Conservation (phyloP, 2,113 vertebrate species). For the Egretta garzetta region DNA sequence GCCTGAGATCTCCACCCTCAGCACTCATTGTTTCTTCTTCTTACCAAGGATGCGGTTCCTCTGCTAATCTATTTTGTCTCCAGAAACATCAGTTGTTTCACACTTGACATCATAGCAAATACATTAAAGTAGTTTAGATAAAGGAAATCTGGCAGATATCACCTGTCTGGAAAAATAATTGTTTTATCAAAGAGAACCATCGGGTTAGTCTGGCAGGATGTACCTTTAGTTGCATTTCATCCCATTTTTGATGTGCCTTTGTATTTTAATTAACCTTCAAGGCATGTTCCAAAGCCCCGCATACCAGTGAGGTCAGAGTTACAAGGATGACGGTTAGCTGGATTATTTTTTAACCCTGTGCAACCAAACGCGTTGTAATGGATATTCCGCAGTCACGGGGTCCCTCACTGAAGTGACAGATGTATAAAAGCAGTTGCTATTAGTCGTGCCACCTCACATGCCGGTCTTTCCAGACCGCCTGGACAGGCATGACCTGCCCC, state of each 20-base stretch:
- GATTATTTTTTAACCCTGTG: slow-evolving; percentile 38
- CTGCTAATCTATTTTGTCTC: slow-evolving; percentile 30
- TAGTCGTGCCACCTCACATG: background rate
- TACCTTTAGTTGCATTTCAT: slow-evolving; percentile 43
- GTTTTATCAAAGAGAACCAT: slow-evolving; percentile 60
- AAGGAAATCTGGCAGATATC: slow-evolving; percentile 57
- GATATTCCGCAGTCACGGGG: background rate
- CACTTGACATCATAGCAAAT: slow-evolving; percentile 45
- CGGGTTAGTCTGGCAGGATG: slow-evolving; percentile 34
- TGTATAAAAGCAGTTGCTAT: background rate
- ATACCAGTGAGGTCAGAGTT: slow-evolving; percentile 36
- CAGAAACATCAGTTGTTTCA: slow-evolving; percentile 26
- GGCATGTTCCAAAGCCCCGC: background rate
- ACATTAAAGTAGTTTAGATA: slow-evolving; percentile 51
- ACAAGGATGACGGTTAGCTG: background rate
- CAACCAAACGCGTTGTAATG: background rate
- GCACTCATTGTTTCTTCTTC: background rate
- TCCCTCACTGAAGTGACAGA: background rate
- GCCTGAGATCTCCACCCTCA: background rate
- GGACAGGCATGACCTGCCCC: background rate
- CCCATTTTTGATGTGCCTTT: slow-evolving; percentile 51
- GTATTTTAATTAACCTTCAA: slow-evolving; percentile 56
- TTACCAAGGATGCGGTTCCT: background rate
- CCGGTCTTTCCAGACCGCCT: slow-evolving; percentile 13
- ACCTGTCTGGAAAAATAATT: slow-evolving; percentile 63